Evolutionary conservation across 2,113 vertebrate species (phyloP), one percentile per base, ranked within the genome.

Genomic region (Haemorhous mexicanus): DNA sequence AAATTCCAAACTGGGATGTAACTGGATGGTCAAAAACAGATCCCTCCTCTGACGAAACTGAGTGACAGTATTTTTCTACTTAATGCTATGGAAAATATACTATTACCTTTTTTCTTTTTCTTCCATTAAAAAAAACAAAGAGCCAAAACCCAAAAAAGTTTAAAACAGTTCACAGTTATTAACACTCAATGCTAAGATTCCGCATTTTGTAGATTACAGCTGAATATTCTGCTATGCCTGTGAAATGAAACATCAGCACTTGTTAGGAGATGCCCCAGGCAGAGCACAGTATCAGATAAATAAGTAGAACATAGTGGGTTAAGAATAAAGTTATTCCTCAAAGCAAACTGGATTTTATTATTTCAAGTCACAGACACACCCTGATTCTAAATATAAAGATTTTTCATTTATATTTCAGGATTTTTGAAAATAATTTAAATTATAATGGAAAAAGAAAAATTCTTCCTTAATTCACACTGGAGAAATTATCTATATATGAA

Each of bases 401-500:
- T 67, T 93, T 41, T 74, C 12, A 27, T 46, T 80, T 83, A 72
- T 20, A 20, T 59, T 78, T 86, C 67, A 91, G n/a, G 27, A 80
- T 50, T 95, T 93, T 66, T 41, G 23, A 93, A 94, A 95, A 95
- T 62, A 84, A 78, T 85, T 66, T 52, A 79, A 87, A 66, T 63
- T 3, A 47, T 63, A 64, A 89, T 73, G 18, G 63, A 83, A 83
- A 89, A 85, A 80, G 52, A 82, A 90, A 87, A 94, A 82, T 13
- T 83, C 70, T 66, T 91, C 76, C 63, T 74, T 93, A 87, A 94
- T 83, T 49, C 53, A 78, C 4, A 13, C 49, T 72, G 55, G 32
- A 95, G 59, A 95, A 93, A 96, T 96, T 84, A 90, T 84, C 81
- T 82, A 73, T 87, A 93, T 92, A 70, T 47, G 82, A 90, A 86